Conservation (phyloP, 2,888 invertebrate species). For the Acanthosoma haemorrhoidale region DNA sequence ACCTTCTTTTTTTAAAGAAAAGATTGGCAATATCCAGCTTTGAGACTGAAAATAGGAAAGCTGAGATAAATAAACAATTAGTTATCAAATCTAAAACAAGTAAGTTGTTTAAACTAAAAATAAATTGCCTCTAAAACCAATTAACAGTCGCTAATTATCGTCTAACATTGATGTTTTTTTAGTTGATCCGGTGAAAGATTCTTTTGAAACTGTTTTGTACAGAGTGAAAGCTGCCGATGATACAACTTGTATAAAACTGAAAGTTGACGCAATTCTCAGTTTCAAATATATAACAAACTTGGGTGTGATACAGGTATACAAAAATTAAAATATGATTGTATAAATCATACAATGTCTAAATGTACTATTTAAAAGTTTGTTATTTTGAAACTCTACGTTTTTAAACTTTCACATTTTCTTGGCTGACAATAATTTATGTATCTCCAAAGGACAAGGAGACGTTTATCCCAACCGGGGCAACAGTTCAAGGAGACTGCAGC, state of each 20-base stretch:
- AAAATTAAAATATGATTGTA: too few relatives aligned
- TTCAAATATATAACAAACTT: constrained; percentile 65
- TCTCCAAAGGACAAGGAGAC: constrained; percentile 62
- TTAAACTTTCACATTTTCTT: too few relatives aligned
- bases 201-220: constrained; percentile 30
- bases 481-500: constrained; percentile 67
- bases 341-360: too few relatives aligned
- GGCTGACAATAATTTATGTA: too few relatives aligned
- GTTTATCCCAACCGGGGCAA: constrained; percentile 68
- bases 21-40: constrained; percentile 30
- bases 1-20: constrained; percentile 8
- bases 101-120: too few relatives aligned
- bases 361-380: too few relatives aligned
- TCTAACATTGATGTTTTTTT: too few relatives aligned
- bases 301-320: constrained; percentile 55
- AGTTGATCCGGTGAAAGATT: neutral
- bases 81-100: constrained; percentile 36
- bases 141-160: too few relatives aligned
- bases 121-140: too few relatives aligned
- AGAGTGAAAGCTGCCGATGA: constrained; percentile 54
- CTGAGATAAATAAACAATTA: constrained; percentile 38
- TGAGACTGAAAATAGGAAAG: constrained; percentile 36
- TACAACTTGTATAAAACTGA: constrained; percentile 71
- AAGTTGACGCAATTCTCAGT: constrained; percentile 66
- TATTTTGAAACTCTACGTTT: too few relatives aligned